A percentile compares a stretch with the other conserved stretches of the same genome.
phyloP scores from a whole-genome alignment of 2,797 vertebrate species.

The Prionace glauca region DNA sequence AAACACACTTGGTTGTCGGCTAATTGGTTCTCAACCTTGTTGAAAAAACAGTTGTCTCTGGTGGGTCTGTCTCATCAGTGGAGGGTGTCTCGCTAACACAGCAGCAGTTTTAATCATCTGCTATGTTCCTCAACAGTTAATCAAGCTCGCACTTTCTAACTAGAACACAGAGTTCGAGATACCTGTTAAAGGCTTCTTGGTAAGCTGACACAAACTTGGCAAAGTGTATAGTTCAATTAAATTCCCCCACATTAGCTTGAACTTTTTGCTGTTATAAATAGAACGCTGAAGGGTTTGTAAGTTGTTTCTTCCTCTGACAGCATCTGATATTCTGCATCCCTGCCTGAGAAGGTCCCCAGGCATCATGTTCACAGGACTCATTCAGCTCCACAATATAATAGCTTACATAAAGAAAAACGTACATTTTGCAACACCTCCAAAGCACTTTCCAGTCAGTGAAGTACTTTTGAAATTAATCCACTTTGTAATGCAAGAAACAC shows the following conservation, averaged over 20 bases:
- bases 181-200: neutral
- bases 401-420: neutral
- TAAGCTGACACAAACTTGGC: neutral
- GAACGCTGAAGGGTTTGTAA: neutral
- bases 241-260: neutral
- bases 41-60: neutral
- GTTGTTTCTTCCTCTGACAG: neutral
- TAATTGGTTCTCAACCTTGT: constrained; percentile 12
- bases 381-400: neutral
- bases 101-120: neutral
- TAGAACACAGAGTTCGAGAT: neutral
- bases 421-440: neutral
- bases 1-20: neutral
- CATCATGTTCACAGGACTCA: neutral
- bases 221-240: neutral
- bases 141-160: neutral
- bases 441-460: neutral
- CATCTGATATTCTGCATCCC: neutral
- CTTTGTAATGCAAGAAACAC: neutral
- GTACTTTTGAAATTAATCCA: neutral
- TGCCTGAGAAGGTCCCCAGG: neutral
- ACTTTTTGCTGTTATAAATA: neutral
- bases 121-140: neutral
- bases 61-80: neutral
- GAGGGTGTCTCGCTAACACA: neutral